Evolutionary conservation across 2,888 invertebrate genomes (phyloP), one percentile per base, ranked within the genome.

Genomic region (Phanerotoma sp.): DNA sequence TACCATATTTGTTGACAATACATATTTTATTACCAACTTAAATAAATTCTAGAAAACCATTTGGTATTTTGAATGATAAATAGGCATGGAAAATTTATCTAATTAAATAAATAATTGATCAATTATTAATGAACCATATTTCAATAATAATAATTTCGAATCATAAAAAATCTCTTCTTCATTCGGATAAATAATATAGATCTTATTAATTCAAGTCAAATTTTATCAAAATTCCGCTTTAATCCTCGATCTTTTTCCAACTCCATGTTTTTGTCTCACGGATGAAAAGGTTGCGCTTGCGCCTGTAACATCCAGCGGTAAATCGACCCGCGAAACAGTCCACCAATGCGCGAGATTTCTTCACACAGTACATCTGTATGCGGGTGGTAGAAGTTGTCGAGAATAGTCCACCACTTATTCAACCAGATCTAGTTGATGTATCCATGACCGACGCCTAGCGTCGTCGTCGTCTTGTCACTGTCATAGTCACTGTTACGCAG

Each of bases 281-380:
- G 21, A 15, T 33, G 13, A 15, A 32, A 42, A 25, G 7, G n/a
- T n/a, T 47, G 63, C 70, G 67, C 67, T 54, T 65, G 69, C 69
- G 70, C 65, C 49, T 54, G 40, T 35, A 21, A 58, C 51, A 46
- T 62, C 57, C 64, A 66, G 66, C 66, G 65, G 62, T 61, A 68
- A 66, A 74, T 74, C 74, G 73, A 74, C 73, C 74, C 70, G 72
- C 70, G 72, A 73, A 72, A 73, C 69, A 64, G 56, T 60, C 57
- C 45, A 56, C 68, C 69, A 71, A 62, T 63, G 60, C 54, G 53
- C 16, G 28, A 40, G 18, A 13, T 18, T 16, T 40, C 49, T 40
- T 40, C n/a, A 16, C n/a, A 42, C 13, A 22, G 9, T 10, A 42
- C 15, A 22, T n/a, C 18, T 25, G 22, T 51, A 13, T 33, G 40